Conservation (phyloP, 2,113 vertebrate species). For the Galbula dea region DNA sequence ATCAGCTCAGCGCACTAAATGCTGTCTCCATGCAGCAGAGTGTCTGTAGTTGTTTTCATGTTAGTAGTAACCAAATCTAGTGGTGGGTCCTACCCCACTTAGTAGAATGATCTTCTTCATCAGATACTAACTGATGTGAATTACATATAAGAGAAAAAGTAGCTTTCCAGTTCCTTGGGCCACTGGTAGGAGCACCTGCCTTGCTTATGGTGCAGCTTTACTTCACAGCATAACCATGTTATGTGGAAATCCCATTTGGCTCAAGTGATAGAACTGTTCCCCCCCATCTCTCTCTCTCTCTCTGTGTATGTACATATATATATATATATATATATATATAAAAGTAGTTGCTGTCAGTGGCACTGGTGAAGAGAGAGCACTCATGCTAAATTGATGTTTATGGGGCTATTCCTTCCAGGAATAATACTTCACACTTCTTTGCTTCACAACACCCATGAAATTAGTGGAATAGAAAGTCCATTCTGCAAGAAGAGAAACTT, state of each 20-base stretch:
- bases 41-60: neutral
- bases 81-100: neutral
- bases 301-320: too few species aligned
- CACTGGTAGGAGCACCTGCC: neutral
- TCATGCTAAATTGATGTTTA: constrained; percentile 28
- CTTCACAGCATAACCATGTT: neutral
- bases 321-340: too few species aligned
- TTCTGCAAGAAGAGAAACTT: neutral
- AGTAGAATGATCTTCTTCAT: neutral
- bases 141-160: neutral
- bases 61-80: neutral
- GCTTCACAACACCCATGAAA: constrained; percentile 24
- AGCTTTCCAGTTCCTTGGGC: neutral
- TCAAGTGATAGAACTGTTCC: neutral
- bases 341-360: neutral
- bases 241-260: neutral
- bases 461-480: neutral
- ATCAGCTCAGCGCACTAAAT: neutral
- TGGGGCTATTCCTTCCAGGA: neutral
- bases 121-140: neutral
- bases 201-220: neutral
- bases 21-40: neutral
- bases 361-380: neutral
- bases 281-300: too few species aligned
- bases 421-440: constrained; percentile 2